A percentile compares a stretch with the other conserved stretches of the same genome.
Conservation (phyloP, 2,888 invertebrate species). For the Eremobia ochroleuca region DNA sequence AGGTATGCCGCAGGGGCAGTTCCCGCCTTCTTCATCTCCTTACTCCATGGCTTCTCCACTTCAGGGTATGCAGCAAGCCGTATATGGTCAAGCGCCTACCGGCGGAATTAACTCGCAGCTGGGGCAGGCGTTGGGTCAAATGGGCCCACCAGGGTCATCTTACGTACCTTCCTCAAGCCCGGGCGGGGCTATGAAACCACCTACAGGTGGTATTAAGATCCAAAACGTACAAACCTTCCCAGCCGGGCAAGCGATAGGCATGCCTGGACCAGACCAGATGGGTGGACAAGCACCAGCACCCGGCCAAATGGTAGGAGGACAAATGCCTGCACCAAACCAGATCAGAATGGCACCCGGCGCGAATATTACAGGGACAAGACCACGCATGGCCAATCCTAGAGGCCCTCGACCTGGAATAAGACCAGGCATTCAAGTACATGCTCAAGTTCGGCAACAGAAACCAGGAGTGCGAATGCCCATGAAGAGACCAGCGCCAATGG, state of each 20-base stretch:
- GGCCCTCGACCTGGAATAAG: conserved; percentile 82
- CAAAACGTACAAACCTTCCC: conserved; percentile 87
- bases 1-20: conserved; percentile 75
- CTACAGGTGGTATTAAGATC: conserved; percentile 80
- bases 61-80: conserved; percentile 87
- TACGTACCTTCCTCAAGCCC: conserved; percentile 82
- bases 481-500: conserved; percentile 80
- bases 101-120: conserved; percentile 71
- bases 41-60: conserved; percentile 83
- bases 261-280: conserved; percentile 73
- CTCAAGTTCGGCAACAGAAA: conserved; percentile 82
- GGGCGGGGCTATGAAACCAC: conserved; percentile 80
- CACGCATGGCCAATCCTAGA: conserved; percentile 82
- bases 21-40: conserved; percentile 77
- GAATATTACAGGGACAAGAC: conserved; percentile 77
- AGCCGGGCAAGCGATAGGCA: conserved; percentile 78
- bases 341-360: conserved; percentile 85
- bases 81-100: conserved; percentile 81
- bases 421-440: conserved; percentile 86
- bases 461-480: conserved; percentile 84
- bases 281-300: conserved; percentile 67
- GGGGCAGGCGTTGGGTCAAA: conserved; percentile 73
- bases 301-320: conserved; percentile 76
- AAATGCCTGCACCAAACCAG: conserved; percentile 82
- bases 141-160: conserved; percentile 75